These are phyloP conservation scores for Zootoca vivipara DNA, from an alignment of 2,113 vertebrate genomes.

Conservation along the genomic window DNA sequence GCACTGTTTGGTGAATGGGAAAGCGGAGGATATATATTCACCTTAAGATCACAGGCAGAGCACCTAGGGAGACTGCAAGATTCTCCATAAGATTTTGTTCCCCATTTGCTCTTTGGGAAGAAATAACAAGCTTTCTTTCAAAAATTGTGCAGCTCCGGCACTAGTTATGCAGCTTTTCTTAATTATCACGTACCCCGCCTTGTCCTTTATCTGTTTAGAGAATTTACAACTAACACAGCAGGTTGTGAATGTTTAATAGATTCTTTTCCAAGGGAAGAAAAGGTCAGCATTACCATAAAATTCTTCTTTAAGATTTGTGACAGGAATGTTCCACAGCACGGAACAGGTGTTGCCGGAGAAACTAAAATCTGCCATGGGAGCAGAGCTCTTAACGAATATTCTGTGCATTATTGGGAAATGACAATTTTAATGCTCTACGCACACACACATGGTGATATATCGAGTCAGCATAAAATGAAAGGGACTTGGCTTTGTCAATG, in stretches of 20 bases:
- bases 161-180: conserved; percentile 64
- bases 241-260: conserved; percentile 78
- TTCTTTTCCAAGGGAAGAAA: conserved; percentile 72
- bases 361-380: conserved; percentile 59
- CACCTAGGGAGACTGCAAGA: not conserved
- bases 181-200: conserved; percentile 64
- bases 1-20: not conserved
- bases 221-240: conserved; percentile 76
- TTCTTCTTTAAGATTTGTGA: conserved; percentile 72
- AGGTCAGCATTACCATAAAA: conserved; percentile 83
- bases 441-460: not conserved
- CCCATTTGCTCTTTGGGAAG: not conserved
- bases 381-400: conserved; percentile 40
- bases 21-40: not conserved
- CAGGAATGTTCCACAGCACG: conserved; percentile 70
- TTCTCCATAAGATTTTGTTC: not conserved
- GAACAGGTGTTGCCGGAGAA: conserved; percentile 73
- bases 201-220: conserved; percentile 71
- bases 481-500: conserved; percentile 16
- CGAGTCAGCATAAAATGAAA: conserved; percentile 31
- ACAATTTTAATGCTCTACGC: conserved; percentile 33
- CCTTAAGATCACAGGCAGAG: not conserved
- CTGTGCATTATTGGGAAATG: conserved; percentile 32
- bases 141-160: conserved; percentile 1
- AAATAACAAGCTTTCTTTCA: not conserved